Evolutionary conservation across 2,797 vertebrate genomes (phyloP), one percentile per base, ranked within the genome.

Genomic region (Lagodon rhomboides): DNA sequence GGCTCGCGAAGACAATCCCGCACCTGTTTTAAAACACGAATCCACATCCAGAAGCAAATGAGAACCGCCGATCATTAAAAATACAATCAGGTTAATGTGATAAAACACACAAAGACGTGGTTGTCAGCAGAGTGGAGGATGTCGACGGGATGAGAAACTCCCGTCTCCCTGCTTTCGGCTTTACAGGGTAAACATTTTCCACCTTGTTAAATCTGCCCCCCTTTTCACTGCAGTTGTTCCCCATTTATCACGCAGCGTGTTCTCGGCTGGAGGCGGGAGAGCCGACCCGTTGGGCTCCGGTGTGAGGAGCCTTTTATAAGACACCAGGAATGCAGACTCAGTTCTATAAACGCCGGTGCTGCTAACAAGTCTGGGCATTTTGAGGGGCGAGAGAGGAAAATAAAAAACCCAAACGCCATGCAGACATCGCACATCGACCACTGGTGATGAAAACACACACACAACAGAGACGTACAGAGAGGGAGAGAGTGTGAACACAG

Each of bases 161-260:
- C 46, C 15, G 41, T 68, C 68, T 76, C 53, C 22, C 62, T 62
- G 58, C 64, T 12, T 66, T 8, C 25, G 49, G 55, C 80, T 53
- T 85, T 78, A 81, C 4, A 18, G 72, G 73, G 68, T 79, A 79
- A 89, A 91, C 75, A 89, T 84, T 89, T 91, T 87, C 83, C 89
- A 87, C 79, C 89, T 89, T 84, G 87, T 90, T 89, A 91, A 89
- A 87, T 3, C 7, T 38, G 13, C 23, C 47, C 27, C 62, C 18
- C 51, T 68, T 80, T 83, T 85, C 81, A 77, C 79, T 58, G 83
- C 83, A 55, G 84, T 82, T 69, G 80, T 84, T 85, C 50, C 2
- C 58, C 67, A 68, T 88, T 87, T 67, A 86, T 85, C 87, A 89
- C 68, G 6, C 82, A 63, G 82, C 77, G 2, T 55, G 83, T 64